These are phyloP conservation scores for Bombus polaris DNA, from an alignment of 1,140 invertebrate species.

Conservation along the genomic window DNA sequence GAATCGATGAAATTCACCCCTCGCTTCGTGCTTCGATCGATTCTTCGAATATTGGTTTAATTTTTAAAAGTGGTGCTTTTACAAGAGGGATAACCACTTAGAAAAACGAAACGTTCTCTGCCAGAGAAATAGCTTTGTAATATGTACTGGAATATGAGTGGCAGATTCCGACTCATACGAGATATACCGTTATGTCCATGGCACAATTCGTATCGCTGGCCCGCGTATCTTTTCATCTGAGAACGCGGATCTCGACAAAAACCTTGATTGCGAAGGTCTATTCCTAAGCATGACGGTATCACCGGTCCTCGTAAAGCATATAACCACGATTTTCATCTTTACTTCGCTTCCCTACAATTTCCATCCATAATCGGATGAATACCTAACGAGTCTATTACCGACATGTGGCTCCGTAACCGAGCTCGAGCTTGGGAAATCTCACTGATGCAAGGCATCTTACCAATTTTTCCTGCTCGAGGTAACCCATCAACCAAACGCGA, in stretches of 20 bases:
- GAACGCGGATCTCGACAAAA: neutral
- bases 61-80: neutral
- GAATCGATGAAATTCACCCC: neutral
- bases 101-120: neutral
- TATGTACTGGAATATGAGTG: neutral
- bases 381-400: conserved; percentile 18
- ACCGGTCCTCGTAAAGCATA: conserved; percentile 15
- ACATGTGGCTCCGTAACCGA: neutral
- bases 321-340: conserved; percentile 41
- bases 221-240: neutral
- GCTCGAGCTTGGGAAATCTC: neutral
- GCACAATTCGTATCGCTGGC: conserved; percentile 15
- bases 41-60: neutral
- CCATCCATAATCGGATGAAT: conserved; percentile 28
- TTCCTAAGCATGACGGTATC: conserved; percentile 24
- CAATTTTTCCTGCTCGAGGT: neutral
- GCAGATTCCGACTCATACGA: neutral
- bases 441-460: neutral
- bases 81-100: neutral
- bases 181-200: neutral
- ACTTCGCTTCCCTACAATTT: conserved; percentile 7
- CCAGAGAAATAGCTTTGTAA: neutral
- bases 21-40: neutral
- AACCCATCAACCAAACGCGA: neutral
- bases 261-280: conserved; percentile 24